Evolutionary conservation across 2,888 invertebrate species (phyloP).

Genomic region (Platerodrilus igneus): DNA sequence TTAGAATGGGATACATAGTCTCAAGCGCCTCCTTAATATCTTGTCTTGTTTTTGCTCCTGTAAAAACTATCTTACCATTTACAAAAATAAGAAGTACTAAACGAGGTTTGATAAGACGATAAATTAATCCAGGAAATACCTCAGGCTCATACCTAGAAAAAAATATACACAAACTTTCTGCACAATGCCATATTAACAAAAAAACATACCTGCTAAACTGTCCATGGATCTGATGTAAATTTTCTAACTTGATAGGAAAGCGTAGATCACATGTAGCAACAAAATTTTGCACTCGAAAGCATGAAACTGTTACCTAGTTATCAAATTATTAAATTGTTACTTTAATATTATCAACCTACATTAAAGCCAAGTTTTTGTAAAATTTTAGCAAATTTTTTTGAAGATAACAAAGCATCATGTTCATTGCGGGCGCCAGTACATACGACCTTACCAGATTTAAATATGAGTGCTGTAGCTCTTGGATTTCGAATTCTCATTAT

Average conservation of each 20-base stretch:
- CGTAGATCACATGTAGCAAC: conserved; percentile 70
- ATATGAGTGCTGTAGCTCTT: conserved; percentile 68
- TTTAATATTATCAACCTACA: conserved; percentile 48
- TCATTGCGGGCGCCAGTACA: conserved; percentile 78
- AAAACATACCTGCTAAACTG: conserved; percentile 57
- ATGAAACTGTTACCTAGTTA: conserved; percentile 69
- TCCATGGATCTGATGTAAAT: conserved; percentile 67
- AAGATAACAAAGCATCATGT: conserved; percentile 69
- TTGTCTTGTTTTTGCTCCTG: conserved; percentile 88
- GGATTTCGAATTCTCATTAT: conserved; percentile 80
- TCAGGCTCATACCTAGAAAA: conserved; percentile 87
- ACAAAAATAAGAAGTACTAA: conserved; percentile 97
- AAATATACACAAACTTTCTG: background rate
- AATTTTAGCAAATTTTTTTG: conserved; percentile 77
- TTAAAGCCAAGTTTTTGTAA: conserved; percentile 76
- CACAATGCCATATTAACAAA: too few species aligned
- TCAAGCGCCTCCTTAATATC: conserved; percentile 92
- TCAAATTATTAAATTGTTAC: conserved; percentile 7
- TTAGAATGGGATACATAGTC: conserved; percentile 91
- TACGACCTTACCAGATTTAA: conserved; percentile 77
- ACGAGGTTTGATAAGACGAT: conserved; percentile 93
- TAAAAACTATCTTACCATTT: conserved; percentile 97
- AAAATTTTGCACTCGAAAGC: conserved; percentile 76
- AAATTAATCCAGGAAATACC: conserved; percentile 96
- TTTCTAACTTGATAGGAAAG: conserved; percentile 70